phyloP scores from a whole-genome alignment of 1,140 invertebrate genomes.

The Temnothorax curvispinosus region DNA sequence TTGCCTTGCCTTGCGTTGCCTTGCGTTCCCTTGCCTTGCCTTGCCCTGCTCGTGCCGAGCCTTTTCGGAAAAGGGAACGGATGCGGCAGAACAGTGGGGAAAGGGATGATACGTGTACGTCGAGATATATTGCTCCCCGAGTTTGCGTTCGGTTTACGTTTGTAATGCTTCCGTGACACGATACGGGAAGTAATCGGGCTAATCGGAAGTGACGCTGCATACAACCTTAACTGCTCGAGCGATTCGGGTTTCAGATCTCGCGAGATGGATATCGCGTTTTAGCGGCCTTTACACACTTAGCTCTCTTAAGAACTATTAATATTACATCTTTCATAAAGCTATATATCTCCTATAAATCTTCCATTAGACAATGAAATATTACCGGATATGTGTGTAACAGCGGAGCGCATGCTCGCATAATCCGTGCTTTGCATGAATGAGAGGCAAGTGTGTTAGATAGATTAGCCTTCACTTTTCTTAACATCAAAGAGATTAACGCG shows the following conservation, averaged over 20 bases:
- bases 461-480: constrained; percentile 48
- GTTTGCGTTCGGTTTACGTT: constrained; percentile 27
- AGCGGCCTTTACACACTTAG: constrained; percentile 4
- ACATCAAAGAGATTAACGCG: constrained; percentile 23
- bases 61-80: constrained; percentile 50
- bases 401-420: constrained; percentile 39
- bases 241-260: constrained; percentile 18
- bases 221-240: not conserved
- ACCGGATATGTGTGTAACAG: constrained; percentile 23
- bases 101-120: constrained; percentile 16
- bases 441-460: constrained; percentile 25
- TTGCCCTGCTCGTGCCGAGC: constrained; percentile 36
- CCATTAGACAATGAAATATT: constrained; percentile 53
- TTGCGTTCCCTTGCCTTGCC: not conserved
- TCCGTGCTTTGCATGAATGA: constrained; percentile 42
- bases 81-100: constrained; percentile 37
- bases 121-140: constrained; percentile 30
- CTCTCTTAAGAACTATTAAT: constrained; percentile 35
- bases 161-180: constrained; percentile 15
- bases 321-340: constrained; percentile 34
- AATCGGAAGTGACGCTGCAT: constrained; percentile 15
- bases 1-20: constrained; percentile 22
- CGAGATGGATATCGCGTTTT: constrained; percentile 27
- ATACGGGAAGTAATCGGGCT: constrained; percentile 40
- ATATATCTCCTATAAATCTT: constrained; percentile 43